Evolutionary conservation across 2,888 invertebrate species (phyloP).

Genomic region (Augiades crinisus): DNA sequence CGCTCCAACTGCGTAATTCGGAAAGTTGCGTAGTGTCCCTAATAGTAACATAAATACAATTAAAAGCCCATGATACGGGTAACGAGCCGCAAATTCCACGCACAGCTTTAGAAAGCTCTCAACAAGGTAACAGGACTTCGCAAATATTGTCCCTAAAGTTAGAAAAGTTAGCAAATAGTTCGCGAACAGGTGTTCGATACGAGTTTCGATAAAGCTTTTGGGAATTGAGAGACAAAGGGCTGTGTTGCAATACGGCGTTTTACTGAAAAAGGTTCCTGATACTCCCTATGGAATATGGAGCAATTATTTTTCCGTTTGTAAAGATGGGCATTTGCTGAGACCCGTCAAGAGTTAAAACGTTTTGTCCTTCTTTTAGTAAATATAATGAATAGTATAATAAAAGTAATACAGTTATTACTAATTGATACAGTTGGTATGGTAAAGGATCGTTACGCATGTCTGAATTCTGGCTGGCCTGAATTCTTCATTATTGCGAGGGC

Average conservation of each 20-base stretch:
- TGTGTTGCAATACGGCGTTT: conserved; percentile 11
- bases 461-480: too few species aligned
- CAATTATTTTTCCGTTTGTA: background rate
- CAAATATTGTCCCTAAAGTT: conserved; percentile 24
- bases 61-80: conserved; percentile 1
- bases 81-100: background rate
- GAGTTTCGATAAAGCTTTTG: conserved; percentile 13
- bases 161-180: conserved; percentile 23
- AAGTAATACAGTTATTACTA: too few species aligned
- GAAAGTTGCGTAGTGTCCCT: background rate
- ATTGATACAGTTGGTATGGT: too few species aligned
- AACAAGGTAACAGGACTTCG: conserved; percentile 1
- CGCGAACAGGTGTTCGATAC: conserved; percentile 23
- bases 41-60: background rate
- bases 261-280: conserved; percentile 1
- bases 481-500: too few species aligned
- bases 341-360: background rate
- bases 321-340: background rate
- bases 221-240: conserved; percentile 19
- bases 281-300: conserved; percentile 6
- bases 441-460: too few species aligned
- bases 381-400: too few species aligned
- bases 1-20: background rate
- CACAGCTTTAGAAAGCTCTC: background rate
- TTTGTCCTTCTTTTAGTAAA: background rate